phyloP scores from a whole-genome alignment of 2,888 invertebrate species.

The Arctia plantaginis region DNA sequence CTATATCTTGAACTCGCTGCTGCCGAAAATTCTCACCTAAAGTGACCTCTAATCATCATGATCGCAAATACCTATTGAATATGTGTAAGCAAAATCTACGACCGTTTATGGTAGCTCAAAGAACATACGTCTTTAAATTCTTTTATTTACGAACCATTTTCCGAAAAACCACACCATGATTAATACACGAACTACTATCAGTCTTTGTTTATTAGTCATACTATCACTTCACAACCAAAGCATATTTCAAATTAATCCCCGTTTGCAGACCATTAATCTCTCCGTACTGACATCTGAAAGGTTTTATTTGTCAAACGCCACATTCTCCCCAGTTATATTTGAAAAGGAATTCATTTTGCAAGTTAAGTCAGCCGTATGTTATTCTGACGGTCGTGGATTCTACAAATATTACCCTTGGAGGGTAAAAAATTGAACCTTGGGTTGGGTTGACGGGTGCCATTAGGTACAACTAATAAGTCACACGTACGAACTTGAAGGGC shows the following conservation, averaged over 20 bases:
- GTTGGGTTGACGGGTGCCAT: conserved; percentile 33
- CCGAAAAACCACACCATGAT: background rate
- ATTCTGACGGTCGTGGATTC: conserved; percentile 46
- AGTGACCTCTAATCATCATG: background rate
- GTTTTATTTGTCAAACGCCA: conserved; percentile 55
- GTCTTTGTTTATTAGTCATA: conserved; percentile 20
- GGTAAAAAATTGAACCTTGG: conserved; percentile 31
- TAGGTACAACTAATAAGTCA: conserved; percentile 43
- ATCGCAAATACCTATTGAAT: background rate
- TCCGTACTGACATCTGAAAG: conserved; percentile 45
- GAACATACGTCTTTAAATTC: background rate
- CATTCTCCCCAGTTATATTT: conserved; percentile 48
- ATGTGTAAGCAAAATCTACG: background rate
- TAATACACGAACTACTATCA: conserved; percentile 12
- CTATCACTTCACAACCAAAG: conserved; percentile 37
- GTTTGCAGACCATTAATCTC: conserved; percentile 47
- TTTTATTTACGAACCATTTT: background rate
- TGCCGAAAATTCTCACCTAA: too few species aligned
- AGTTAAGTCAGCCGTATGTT: conserved; percentile 54
- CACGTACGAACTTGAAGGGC: conserved; percentile 23
- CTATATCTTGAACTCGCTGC: too few species aligned
- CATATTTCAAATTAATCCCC: conserved; percentile 46
- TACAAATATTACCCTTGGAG: conserved; percentile 52
- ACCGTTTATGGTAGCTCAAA: background rate
- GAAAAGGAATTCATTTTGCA: conserved; percentile 54